Percentiles rank a stretch among this genome's conserved stretches.
These are phyloP conservation scores for Montipora cactus DNA, from an alignment of 64 coral and sea anemone genomes.

Conservation along the genomic window DNA sequence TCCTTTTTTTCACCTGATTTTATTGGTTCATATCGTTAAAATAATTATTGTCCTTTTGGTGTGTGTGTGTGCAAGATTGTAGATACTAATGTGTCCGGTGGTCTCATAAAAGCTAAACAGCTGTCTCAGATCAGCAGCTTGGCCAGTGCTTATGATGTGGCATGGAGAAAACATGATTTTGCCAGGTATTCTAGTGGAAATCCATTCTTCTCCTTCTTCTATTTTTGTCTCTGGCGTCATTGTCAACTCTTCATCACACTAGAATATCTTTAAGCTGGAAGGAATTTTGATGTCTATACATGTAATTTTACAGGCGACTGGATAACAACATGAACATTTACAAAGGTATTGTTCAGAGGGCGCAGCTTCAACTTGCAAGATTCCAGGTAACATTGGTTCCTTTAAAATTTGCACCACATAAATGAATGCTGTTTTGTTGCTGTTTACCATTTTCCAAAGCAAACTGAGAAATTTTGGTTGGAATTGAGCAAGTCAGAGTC, in stretches of 20 bases:
- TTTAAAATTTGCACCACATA: no score
- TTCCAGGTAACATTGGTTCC: constrained; percentile 76
- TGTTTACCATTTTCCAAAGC: no score
- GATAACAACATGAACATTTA: constrained; percentile 93
- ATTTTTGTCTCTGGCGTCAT: not conserved
- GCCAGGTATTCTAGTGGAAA: constrained; percentile 64
- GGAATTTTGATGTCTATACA: no score
- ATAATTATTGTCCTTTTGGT: not conserved
- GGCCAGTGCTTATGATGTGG: constrained; percentile 93
- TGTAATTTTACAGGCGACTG: constrained; percentile 70
- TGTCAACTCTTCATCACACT: not conserved
- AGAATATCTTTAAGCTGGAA: not conserved
- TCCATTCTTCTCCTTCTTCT: not conserved
- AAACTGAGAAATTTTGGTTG: no score
- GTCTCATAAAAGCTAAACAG: constrained; percentile 66
- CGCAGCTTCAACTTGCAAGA: constrained; percentile 93
- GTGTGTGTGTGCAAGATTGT: constrained; percentile 59
- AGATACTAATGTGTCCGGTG: constrained; percentile 84
- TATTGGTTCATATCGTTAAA: no score
- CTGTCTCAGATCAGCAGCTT: constrained; percentile 85
- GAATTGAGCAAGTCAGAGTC: no score
- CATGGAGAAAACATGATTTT: constrained; percentile 99
- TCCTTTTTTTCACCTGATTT: no score
- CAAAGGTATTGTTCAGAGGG: constrained; percentile 95
- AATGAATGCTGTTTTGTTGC: no score